Conservation (phyloP, 2,113 vertebrate genomes). For the Proteles cristata region DNA sequence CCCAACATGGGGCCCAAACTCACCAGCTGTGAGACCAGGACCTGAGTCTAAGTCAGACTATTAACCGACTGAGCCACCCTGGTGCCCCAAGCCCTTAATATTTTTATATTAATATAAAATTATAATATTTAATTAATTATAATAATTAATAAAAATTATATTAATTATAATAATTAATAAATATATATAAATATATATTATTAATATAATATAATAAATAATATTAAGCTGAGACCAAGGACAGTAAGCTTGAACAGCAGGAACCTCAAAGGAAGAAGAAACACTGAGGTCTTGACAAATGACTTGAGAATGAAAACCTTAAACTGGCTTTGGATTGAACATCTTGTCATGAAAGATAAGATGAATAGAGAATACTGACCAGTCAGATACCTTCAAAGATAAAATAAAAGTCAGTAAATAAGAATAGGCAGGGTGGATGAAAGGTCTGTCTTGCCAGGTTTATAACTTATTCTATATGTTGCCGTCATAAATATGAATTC, state of each 20-base stretch:
- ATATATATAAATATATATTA: too few relatives aligned
- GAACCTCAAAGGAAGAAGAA: neutral
- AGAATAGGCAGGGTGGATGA: neutral
- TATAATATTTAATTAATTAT: too few relatives aligned
- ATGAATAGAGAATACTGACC: neutral
- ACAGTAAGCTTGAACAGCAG: neutral
- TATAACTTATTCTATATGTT: neutral
- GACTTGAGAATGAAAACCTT: neutral
- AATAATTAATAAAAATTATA: too few relatives aligned
- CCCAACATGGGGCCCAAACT: too few relatives aligned
- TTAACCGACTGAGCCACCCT: too few relatives aligned
- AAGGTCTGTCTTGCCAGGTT: neutral
- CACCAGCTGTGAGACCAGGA: too few relatives aligned
- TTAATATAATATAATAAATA: too few relatives aligned
- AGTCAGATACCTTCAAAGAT: neutral
- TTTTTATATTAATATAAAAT: too few relatives aligned
- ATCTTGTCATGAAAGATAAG: neutral
- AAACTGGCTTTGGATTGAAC: neutral
- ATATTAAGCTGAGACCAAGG: slow-evolving; percentile 4
- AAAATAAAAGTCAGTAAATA: neutral
- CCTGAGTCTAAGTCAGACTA: too few relatives aligned
- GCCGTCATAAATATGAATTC: neutral
- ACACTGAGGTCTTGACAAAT: neutral
- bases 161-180: too few relatives aligned
- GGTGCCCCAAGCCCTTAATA: neutral